Conservation (phyloP, 2,113 vertebrate species). For the Cercopithecus mona region DNA sequence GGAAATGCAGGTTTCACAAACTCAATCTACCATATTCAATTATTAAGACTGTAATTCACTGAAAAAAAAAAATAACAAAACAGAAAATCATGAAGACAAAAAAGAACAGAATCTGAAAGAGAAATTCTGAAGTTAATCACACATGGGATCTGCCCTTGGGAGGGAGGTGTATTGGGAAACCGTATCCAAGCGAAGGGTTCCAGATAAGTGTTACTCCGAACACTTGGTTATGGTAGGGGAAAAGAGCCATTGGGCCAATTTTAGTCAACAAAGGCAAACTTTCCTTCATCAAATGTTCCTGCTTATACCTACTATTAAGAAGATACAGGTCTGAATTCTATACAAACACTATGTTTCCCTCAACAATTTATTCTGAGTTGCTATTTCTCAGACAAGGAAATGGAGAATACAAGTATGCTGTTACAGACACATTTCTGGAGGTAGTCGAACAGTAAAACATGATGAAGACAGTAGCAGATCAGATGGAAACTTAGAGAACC, state of each 20-base stretch:
- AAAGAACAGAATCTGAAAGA: constrained; percentile 34
- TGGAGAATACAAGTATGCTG: neutral
- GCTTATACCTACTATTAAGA: constrained; percentile 2
- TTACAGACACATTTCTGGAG: neutral
- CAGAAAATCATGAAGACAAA: neutral
- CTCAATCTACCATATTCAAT: neutral
- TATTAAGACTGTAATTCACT: neutral
- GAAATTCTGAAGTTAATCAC: constrained; percentile 21
- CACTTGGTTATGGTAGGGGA: neutral
- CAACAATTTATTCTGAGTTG: constrained; percentile 1
- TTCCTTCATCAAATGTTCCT: constrained; percentile 9
- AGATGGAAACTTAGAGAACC: neutral
- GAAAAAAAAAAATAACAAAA: neutral
- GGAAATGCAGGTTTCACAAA: constrained; percentile 25
- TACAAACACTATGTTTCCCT: neutral
- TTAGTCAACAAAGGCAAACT: constrained; percentile 25
- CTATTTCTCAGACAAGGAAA: constrained; percentile 52
- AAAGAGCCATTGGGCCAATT: neutral
- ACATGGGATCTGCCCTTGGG: neutral
- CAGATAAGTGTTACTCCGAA: neutral
- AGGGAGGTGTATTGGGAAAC: neutral
- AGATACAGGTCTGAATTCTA: constrained; percentile 24
- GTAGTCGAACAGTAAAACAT: constrained; percentile 12
- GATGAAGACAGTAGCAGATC: neutral
- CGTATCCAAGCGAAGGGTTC: neutral